These are phyloP conservation scores for Dipodomys merriami DNA, from an alignment of 2,113 vertebrate genomes.

Conservation along the genomic window DNA sequence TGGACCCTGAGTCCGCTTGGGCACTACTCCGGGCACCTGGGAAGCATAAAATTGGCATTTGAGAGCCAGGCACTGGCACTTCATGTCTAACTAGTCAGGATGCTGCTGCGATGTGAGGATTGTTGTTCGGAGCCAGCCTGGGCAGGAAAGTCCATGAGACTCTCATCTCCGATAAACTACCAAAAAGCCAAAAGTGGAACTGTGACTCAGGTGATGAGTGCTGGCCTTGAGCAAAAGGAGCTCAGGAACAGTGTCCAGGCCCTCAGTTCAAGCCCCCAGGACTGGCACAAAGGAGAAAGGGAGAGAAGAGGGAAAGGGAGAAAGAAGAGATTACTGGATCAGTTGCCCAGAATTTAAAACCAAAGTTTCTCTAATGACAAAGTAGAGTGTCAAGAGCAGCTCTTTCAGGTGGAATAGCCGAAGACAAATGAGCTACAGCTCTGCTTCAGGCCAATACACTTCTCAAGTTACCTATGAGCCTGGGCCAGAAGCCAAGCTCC, in stretches of 20 bases:
- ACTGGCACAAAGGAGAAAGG: background rate
- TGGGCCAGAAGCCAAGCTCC: background rate
- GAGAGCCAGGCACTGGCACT: too few relatives aligned
- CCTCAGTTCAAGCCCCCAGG: too few relatives aligned
- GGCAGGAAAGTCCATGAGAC: too few relatives aligned
- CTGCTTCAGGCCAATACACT: background rate
- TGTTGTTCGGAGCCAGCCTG: too few relatives aligned
- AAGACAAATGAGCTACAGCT: background rate
- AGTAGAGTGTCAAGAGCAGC: background rate
- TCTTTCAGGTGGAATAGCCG: background rate
- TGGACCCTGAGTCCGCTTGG: conserved; percentile 90
- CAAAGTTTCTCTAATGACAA: background rate
- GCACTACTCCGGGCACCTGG: conserved; percentile 86
- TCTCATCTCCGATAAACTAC: too few relatives aligned
- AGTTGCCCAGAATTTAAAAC: background rate
- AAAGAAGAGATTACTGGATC: background rate
- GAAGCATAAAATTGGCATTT: background rate
- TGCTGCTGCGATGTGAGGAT: too few relatives aligned
- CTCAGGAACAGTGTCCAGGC: too few relatives aligned
- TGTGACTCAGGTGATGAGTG: too few relatives aligned
- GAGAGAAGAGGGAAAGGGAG: background rate
- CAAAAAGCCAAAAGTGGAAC: too few relatives aligned
- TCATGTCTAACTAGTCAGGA: too few relatives aligned
- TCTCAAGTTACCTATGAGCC: background rate
- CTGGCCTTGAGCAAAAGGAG: too few relatives aligned